Evolutionary conservation across 2,888 invertebrate species (phyloP).

Genomic region (Harpalus rubripes): DNA sequence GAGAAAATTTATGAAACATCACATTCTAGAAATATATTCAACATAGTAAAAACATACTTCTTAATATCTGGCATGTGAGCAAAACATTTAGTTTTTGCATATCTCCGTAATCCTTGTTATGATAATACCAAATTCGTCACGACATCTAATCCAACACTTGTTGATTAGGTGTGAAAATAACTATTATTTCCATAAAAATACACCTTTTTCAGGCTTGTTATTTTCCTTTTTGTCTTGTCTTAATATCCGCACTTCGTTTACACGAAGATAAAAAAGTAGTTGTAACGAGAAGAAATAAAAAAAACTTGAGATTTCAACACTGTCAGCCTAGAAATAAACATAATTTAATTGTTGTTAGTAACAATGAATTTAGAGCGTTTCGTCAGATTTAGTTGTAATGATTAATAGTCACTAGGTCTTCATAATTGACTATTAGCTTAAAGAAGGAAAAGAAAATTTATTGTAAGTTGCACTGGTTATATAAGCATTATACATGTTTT

Average conservation of each 20-base stretch:
- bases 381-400: slow-evolving; percentile 14
- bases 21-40: no score
- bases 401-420: slow-evolving; percentile 23
- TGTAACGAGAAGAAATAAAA: slow-evolving; percentile 42
- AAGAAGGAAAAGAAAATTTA: neutral
- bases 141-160: neutral
- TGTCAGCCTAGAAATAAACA: slow-evolving; percentile 4
- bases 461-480: neutral
- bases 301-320: slow-evolving; percentile 35
- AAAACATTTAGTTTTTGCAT: neutral
- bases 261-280: neutral
- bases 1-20: no score
- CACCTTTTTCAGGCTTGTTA: neutral
- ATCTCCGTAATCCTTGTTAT: neutral
- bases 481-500: no score
- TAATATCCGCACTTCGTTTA: neutral
- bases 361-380: slow-evolving; percentile 40
- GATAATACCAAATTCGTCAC: neutral
- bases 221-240: neutral
- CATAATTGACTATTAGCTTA: neutral
- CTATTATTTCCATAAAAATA: slow-evolving; percentile 41
- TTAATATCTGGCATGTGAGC: no score
- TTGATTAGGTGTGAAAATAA: slow-evolving; percentile 44
- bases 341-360: slow-evolving; percentile 33
- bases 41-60: no score